Conservation (phyloP, 92 coral and sea anemone species). For the Umimayanthus chanpuru region DNA sequence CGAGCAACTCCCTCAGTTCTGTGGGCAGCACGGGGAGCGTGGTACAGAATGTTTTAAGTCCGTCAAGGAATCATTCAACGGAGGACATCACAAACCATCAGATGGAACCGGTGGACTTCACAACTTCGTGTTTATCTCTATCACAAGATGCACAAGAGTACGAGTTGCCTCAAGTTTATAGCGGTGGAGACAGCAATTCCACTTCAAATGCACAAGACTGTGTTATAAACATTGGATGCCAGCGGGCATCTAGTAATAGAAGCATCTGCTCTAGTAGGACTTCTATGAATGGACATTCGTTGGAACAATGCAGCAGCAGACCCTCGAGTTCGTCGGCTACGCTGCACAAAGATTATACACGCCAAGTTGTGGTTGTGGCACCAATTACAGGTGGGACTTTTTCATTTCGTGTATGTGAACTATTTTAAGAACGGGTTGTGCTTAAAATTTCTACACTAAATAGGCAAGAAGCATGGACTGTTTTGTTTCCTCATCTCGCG, state of each 20-base stretch:
- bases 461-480: too few species aligned
- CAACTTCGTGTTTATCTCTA: constrained; percentile 18
- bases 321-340: constrained; percentile 6
- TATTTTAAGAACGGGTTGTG: too few species aligned
- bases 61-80: constrained; percentile 23
- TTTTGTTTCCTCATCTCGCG: too few species aligned
- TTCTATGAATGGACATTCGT: constrained; percentile 23
- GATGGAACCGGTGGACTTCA: not conserved
- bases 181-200: not conserved
- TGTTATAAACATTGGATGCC: constrained; percentile 33
- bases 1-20: constrained; percentile 55
- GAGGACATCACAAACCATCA: constrained; percentile 3
- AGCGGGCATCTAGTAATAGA: constrained; percentile 20
- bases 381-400: constrained; percentile 66
- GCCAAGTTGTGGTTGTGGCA: constrained; percentile 88
- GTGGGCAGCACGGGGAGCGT: constrained; percentile 53
- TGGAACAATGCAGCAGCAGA: not conserved
- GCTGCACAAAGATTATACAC: constrained; percentile 65
- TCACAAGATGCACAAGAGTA: constrained; percentile 8
- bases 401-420: not conserved
- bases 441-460: too few species aligned
- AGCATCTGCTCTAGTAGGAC: constrained; percentile 28
- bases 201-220: constrained; percentile 22
- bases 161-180: not conserved
- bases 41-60: constrained; percentile 52